Conservation (phyloP, 1,140 invertebrate species). For the Drosophila simulans region DNA sequence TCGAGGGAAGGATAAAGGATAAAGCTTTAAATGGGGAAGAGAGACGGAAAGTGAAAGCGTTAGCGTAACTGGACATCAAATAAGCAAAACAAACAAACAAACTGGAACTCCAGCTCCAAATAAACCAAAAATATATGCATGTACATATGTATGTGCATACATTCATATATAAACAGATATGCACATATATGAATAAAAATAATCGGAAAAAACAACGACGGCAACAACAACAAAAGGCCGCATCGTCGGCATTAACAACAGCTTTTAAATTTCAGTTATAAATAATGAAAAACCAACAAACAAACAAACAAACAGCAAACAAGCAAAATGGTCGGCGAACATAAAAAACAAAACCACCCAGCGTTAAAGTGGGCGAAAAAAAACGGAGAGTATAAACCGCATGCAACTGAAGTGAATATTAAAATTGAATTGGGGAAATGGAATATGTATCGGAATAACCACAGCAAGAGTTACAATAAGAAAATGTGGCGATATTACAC, state of each 20-base stretch:
- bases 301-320: constrained; percentile 48
- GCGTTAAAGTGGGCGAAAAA: constrained; percentile 5
- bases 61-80: constrained; percentile 24
- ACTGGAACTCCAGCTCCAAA: constrained; percentile 9
- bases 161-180: background rate
- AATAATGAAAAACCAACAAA: constrained; percentile 60
- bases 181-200: constrained; percentile 11
- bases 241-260: constrained; percentile 11
- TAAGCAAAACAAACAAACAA: constrained; percentile 16
- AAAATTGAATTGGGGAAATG: constrained; percentile 10
- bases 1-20: background rate
- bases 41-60: constrained; percentile 24
- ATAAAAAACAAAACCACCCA: constrained; percentile 2
- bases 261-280: constrained; percentile 30
- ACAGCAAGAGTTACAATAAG: background rate
- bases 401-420: constrained; percentile 12
- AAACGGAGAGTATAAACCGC: constrained; percentile 5
- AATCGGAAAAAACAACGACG: constrained; percentile 2
- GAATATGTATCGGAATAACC: background rate
- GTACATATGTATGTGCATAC: background rate
- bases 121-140: constrained; percentile 2
- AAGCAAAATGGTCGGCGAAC: constrained; percentile 19
- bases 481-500: constrained; percentile 1
- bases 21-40: background rate
- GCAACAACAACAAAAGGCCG: constrained; percentile 8